Evolutionary conservation across 2,888 invertebrate species (phyloP).

Genomic region (Oscheius myriophilus): DNA sequence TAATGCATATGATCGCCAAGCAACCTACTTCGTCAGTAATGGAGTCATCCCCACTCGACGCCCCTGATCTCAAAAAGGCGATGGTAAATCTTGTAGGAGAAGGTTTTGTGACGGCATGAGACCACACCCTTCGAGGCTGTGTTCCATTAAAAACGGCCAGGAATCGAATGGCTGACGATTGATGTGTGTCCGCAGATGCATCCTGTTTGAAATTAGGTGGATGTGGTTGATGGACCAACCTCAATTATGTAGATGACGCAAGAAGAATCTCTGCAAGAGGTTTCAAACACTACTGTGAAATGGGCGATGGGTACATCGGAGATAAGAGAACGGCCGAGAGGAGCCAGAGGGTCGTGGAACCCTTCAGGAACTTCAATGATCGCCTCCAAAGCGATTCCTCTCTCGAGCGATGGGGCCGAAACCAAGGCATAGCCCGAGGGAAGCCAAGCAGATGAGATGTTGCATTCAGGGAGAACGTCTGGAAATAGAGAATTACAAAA

Average conservation of each 20-base stretch:
- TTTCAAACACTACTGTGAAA: slow-evolving; percentile 75
- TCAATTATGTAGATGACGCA: slow-evolving; percentile 76
- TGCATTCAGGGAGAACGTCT: slow-evolving; percentile 46
- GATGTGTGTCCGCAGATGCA: slow-evolving; percentile 31
- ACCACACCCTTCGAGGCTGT: slow-evolving; percentile 51
- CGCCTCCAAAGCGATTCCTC: slow-evolving; percentile 74
- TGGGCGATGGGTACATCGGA: slow-evolving; percentile 71
- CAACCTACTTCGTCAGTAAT: slow-evolving; percentile 67
- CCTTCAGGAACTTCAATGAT: slow-evolving; percentile 73
- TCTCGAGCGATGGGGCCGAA: slow-evolving; percentile 74
- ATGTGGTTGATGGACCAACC: slow-evolving; percentile 65
- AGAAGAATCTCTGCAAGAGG: slow-evolving; percentile 73
- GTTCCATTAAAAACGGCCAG: slow-evolving; percentile 65
- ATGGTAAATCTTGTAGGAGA: slow-evolving; percentile 59
- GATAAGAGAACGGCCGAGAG: slow-evolving; percentile 49
- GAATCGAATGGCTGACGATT: slow-evolving; percentile 53
- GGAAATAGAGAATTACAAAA: no score
- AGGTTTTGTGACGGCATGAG: slow-evolving; percentile 54
- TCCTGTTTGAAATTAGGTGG: slow-evolving; percentile 24
- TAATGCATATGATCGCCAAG: no score
- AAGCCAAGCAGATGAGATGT: slow-evolving; percentile 73
- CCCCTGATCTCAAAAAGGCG: slow-evolving; percentile 65
- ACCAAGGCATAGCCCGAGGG: slow-evolving; percentile 74
- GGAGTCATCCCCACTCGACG: slow-evolving; percentile 54
- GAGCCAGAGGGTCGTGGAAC: slow-evolving; percentile 66